These are phyloP conservation scores for Scaptomyza hsui DNA, from an alignment of 1,140 invertebrate genomes.

Conservation along the genomic window DNA sequence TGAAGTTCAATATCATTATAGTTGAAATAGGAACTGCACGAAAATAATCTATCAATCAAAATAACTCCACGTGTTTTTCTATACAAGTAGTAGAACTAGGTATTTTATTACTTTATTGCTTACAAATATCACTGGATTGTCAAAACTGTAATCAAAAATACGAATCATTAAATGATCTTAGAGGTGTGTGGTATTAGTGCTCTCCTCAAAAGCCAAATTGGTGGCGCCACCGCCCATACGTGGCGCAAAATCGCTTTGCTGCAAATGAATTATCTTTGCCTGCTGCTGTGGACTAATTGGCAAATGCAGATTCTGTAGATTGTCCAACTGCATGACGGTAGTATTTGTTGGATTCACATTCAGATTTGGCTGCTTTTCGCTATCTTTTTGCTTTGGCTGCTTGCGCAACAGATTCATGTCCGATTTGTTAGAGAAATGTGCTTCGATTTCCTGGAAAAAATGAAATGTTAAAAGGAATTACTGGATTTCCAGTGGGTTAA, in stretches of 20 bases:
- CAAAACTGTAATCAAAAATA: conserved; percentile 28
- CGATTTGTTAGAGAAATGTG: conserved; percentile 87
- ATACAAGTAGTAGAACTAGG: conserved; percentile 27
- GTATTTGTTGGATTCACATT: conserved; percentile 19
- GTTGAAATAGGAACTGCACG: too few relatives aligned
- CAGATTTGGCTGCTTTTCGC: conserved; percentile 40
- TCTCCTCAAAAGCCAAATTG: conserved; percentile 74
- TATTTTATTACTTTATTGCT: conserved; percentile 58
- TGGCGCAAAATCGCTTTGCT: conserved; percentile 78
- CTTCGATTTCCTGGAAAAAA: conserved; percentile 87
- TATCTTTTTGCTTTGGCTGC: conserved; percentile 23
- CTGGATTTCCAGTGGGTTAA: background rate
- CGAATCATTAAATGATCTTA: conserved; percentile 40
- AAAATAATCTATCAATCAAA: too few relatives aligned
- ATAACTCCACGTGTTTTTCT: background rate
- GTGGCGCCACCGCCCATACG: conserved; percentile 36
- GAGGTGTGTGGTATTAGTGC: conserved; percentile 74
- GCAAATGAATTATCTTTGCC: conserved; percentile 76
- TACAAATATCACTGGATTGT: conserved; percentile 65
- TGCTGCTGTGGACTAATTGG: conserved; percentile 68
- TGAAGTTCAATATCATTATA: too few relatives aligned
- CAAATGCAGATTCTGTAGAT: conserved; percentile 68
- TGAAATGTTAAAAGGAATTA: background rate
- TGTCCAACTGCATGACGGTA: conserved; percentile 59
- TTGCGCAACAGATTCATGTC: conserved; percentile 64